Evolutionary conservation across 2,888 invertebrate genomes (phyloP), one percentile per base, ranked within the genome.

Genomic region (Himalopsyche japonica): DNA sequence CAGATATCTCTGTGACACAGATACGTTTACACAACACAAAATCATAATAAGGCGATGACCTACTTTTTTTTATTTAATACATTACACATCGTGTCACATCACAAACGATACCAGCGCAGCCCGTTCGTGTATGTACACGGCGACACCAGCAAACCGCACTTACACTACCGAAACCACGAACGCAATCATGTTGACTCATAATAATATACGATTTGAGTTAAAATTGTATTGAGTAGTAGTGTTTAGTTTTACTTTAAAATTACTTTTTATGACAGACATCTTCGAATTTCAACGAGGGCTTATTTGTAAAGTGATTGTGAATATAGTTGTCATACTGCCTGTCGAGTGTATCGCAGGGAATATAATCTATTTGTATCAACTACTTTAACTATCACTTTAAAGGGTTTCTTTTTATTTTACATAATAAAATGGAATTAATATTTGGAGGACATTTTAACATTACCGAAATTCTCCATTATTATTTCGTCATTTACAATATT

Each of bases 11-110:
- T 80, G 78, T 86, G 86, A 86, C 86, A 86, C 79, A 84, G 82
- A 86, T 86, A 86, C 80, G 86, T 86, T 86, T 86, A 84, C 86
- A 86, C 86, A 86, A 86, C 85, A 84, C 85, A 82, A 84, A 85
- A 85, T 86, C 89, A 90, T 91, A 91, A 91, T 91, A 89, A 90
- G 90, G 89, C 89, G 89, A 87, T 90, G 90, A 91, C 91, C 91
- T 88, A 91, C 89, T 90, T 91, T 90, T 32, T 90, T 91, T 90
- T 83, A 81, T 86, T 85, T 85, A 86, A 86, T 80, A 86, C 83
- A 85, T 85, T 86, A 82, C 82, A 49, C 57, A 57, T 57, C 57
- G 24, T 57, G 57, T 80, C 82, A 82, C 81, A 83, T 82, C 76
- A 79, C 83, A 48, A 76, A 77, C 57, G 24, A 77, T 77, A 49